A percentile compares a stretch with the other conserved stretches of the same genome.
phyloP scores from a whole-genome alignment of 2,888 invertebrate species.

The Proisotoma minuta region DNA sequence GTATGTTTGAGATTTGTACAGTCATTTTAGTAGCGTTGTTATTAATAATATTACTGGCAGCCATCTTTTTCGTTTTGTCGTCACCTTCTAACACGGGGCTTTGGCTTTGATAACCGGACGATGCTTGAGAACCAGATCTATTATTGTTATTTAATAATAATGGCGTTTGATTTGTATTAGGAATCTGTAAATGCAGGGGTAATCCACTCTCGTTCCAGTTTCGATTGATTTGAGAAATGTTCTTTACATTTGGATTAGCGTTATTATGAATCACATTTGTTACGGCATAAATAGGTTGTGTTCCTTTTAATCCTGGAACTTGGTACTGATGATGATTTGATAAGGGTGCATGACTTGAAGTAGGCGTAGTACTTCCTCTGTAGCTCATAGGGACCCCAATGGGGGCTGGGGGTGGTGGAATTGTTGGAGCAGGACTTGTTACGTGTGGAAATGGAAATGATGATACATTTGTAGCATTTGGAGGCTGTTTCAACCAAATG shows the following conservation, averaged over 20 bases:
- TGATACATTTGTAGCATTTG: constrained; percentile 48
- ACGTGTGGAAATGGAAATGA: constrained; percentile 44
- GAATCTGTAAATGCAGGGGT: constrained; percentile 35
- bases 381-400: constrained; percentile 44
- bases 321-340: constrained; percentile 46
- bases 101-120: constrained; percentile 46
- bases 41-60: constrained; percentile 32
- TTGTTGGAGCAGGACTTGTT: constrained; percentile 39
- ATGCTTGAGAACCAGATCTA: constrained; percentile 45
- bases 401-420: constrained; percentile 53
- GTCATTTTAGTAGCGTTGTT: too few species aligned
- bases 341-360: constrained; percentile 16
- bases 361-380: constrained; percentile 38
- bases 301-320: constrained; percentile 29
- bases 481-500: constrained; percentile 60
- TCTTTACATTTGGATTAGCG: constrained; percentile 45
- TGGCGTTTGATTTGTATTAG: constrained; percentile 17
- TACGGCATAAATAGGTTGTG: constrained; percentile 45
- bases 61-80: constrained; percentile 38
- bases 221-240: constrained; percentile 41
- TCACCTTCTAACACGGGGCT: constrained; percentile 45
- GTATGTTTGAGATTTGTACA: constrained; percentile 18
- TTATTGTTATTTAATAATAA: constrained; percentile 22
- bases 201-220: constrained; percentile 24
- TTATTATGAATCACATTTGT: constrained; percentile 44